Conservation (phyloP, 2,888 invertebrate species). For the Geotrupes spiniger region DNA sequence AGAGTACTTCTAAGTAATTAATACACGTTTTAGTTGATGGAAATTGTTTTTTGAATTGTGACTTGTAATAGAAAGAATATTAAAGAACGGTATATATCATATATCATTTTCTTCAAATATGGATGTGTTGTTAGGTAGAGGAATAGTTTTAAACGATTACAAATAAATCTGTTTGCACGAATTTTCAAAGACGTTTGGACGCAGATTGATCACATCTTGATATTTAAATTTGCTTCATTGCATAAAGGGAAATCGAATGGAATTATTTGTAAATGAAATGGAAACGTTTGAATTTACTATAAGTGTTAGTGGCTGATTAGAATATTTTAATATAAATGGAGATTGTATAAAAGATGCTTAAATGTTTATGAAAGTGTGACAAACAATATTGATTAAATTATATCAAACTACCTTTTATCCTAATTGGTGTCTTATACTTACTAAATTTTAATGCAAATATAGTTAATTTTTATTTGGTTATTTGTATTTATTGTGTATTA, state of each 20-base stretch:
- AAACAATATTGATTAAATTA: constrained; percentile 30
- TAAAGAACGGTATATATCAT: constrained; percentile 4
- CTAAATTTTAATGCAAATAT: constrained; percentile 33
- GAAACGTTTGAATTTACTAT: constrained; percentile 41
- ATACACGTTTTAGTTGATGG: constrained; percentile 11
- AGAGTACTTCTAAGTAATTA: too few relatives aligned
- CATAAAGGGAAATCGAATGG: constrained; percentile 12
- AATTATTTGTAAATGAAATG: constrained; percentile 26
- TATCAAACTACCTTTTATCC: constrained; percentile 32
- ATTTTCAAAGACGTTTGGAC: constrained; percentile 1
- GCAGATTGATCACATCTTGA: not conserved
- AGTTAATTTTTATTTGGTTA: constrained; percentile 17
- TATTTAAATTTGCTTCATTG: constrained; percentile 7
- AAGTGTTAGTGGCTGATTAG: constrained; percentile 49
- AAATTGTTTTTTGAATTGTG: constrained; percentile 15
- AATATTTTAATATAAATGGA: constrained; percentile 41
- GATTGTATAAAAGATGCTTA: constrained; percentile 40
- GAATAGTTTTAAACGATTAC: constrained; percentile 36
- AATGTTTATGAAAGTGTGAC: constrained; percentile 38
- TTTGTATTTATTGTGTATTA: constrained; percentile 6
- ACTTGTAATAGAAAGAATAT: constrained; percentile 14
- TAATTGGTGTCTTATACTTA: constrained; percentile 42
- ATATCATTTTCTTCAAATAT: constrained; percentile 28
- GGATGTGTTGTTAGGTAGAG: constrained; percentile 40
- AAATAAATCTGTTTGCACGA: constrained; percentile 16